Evolutionary conservation across 2,888 invertebrate species (phyloP).

Genomic region (Zelleria hepariella): DNA sequence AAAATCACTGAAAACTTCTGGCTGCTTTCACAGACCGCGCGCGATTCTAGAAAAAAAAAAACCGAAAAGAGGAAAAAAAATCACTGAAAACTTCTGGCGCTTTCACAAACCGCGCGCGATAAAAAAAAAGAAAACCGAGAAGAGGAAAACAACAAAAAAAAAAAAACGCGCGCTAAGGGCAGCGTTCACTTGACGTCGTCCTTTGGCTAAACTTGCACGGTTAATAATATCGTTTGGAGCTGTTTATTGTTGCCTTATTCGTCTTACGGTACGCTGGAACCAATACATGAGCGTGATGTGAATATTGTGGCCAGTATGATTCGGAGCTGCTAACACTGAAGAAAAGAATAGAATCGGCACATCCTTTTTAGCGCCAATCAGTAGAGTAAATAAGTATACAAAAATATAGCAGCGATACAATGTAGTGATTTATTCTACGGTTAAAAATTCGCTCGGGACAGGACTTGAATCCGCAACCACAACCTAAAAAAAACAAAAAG

Average conservation of each 20-base stretch:
- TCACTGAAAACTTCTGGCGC: constrained; percentile 12
- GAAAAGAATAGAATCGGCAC: background rate
- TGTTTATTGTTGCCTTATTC: constrained; percentile 55
- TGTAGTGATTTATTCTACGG: too few relatives aligned
- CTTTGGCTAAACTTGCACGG: constrained; percentile 40
- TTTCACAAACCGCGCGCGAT: too few relatives aligned
- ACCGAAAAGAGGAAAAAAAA: background rate
- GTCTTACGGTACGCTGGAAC: constrained; percentile 68
- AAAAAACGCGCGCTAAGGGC: too few relatives aligned
- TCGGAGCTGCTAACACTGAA: constrained; percentile 20
- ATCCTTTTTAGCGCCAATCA: constrained; percentile 17
- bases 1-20: background rate
- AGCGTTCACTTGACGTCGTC: constrained; percentile 48
- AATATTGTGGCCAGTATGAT: constrained; percentile 42
- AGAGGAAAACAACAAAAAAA: too few relatives aligned
- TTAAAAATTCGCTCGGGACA: too few relatives aligned
- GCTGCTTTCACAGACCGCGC: background rate
- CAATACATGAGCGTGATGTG: constrained; percentile 61
- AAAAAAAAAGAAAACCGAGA: too few relatives aligned
- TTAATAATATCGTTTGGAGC: constrained; percentile 46
- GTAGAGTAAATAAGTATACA: too few relatives aligned
- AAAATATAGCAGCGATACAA: too few relatives aligned
- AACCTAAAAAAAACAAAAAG: too few relatives aligned
- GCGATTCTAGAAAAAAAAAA: background rate
- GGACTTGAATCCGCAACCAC: too few relatives aligned